Base-by-base conservation (phyloP, 2,888 invertebrate genomes). In the Lutraria lutraria region DNA sequence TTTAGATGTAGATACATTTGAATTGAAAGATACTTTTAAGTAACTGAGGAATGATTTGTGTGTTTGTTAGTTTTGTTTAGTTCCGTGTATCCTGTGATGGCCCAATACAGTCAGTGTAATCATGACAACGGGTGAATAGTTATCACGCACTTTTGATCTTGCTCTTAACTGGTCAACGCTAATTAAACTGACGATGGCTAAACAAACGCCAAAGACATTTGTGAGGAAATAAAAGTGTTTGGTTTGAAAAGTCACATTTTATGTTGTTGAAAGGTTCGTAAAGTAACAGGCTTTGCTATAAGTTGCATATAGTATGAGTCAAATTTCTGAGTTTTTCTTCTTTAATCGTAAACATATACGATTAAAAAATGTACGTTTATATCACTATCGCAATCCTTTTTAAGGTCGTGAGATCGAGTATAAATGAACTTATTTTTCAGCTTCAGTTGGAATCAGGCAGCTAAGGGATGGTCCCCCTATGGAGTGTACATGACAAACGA, bases 21-120 rank as follows among this genome's bases (percentile, higher is more conserved):
- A 81, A 81, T 53, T 53, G 52, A 81, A 81, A 52, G 53, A 76
- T 31, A 76, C 34, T 19, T 25, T 76, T 12, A 76, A 21, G 76
- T 76, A 60, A 60, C 76, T 12, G n/a, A 15, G 81, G 81, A 81
- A 86, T 81, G 68, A 53, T 76, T 25, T 85, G 86, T 86, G 81
- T 86, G 53, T 34, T 19, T 4, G 76, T 76, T 3, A 16, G 19
- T 19, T 16, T 4, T 86, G 86, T 86, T 86, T 86, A 68, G 60
- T 86, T 86, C 86, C 86, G 86, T 82, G 12, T 81, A 86, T 72
- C 86, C 86, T 86, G 81, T 68, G 52, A 10, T 31, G 25, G 43
- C 15, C 68, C 81, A 68, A 53, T 79, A 85, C 56, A 80, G 54
- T 56, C 79, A 80, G 31, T 56, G 79, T 56, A 25, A 54, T 56